Conservation (phyloP, 1,140 invertebrate genomes). For the Coptotermes formosanus region DNA sequence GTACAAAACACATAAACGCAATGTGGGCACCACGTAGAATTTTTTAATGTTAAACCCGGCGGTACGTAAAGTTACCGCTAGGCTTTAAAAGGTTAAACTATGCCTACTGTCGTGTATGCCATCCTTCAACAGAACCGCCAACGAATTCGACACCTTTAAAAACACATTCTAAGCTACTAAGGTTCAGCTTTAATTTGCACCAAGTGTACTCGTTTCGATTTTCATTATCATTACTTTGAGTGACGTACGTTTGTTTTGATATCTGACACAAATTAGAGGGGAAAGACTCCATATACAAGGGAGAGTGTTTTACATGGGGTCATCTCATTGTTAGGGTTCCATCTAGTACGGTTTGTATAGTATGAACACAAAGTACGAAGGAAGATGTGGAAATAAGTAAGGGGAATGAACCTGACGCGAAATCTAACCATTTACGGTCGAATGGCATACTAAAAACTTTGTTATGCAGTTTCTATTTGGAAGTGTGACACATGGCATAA, state of each 20-base stretch:
- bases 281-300: not conserved
- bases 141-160: no score
- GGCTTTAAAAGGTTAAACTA: no score
- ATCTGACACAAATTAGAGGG: conserved; percentile 18
- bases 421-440: not conserved
- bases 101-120: no score
- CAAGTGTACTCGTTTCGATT: not conserved
- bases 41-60: no score
- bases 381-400: not conserved
- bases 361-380: not conserved
- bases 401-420: not conserved
- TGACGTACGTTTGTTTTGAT: conserved; percentile 11
- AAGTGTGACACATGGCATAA: no score
- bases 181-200: not conserved
- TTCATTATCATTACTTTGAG: conserved; percentile 4
- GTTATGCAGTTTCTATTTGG: no score
- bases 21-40: no score
- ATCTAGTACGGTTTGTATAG: not conserved
- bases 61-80: no score
- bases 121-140: no score
- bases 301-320: not conserved
- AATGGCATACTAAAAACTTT: not conserved
- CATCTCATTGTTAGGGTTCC: not conserved
- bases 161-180: not conserved
- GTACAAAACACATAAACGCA: no score